Evolutionary conservation across 2,113 vertebrate species (phyloP), one percentile per base, ranked within the genome.

Genomic region (Ranitomeya variabilis): DNA sequence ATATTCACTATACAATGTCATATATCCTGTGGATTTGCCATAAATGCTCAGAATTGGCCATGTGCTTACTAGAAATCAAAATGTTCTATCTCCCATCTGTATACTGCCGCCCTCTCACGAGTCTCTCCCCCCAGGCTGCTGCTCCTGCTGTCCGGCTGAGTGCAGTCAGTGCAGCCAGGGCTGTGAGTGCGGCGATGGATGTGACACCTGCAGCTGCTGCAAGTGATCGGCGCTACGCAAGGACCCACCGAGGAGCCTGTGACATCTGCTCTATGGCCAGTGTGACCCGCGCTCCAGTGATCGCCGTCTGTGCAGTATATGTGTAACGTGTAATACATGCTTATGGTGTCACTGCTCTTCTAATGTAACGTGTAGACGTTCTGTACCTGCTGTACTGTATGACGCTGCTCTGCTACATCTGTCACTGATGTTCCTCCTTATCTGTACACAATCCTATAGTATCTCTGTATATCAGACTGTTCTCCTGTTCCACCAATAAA

Each of bases 81-180:
- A 45, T 45, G 37, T 45, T 45, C 1, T 45, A 5, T 45, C 37
- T 45, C 37, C 5, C 1, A 3, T 45, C 37, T 45, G 37, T 45
- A 45, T 45, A 45, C 37, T 60, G 62, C 19, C 19, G 19, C 7
- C 62, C 21, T 79, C 62, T 83, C 9, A 45, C 67, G 60, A n/a
- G 23, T 51, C 23, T 54, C 23, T 15, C n/a, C 62, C n/a, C 54
- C 82, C 62, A 54, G 82, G 82, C 14, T 71, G 64, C 54, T 80
- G 78, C 78, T 59, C 78, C 51, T 84, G 82, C 82, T 84, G 64
- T 84, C 66, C 82, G 7, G 51, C 45, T 51, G n/a, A 84, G n/a
- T 26, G 82, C 51, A 54, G 64, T 71, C 55, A 71, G 16, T 71
- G 82, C 82, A 31, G 21, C 14, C 64, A 84, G 64, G 82, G 66